Conservation (phyloP, 2,888 invertebrate genomes). For the Iselma pallidipennis region DNA sequence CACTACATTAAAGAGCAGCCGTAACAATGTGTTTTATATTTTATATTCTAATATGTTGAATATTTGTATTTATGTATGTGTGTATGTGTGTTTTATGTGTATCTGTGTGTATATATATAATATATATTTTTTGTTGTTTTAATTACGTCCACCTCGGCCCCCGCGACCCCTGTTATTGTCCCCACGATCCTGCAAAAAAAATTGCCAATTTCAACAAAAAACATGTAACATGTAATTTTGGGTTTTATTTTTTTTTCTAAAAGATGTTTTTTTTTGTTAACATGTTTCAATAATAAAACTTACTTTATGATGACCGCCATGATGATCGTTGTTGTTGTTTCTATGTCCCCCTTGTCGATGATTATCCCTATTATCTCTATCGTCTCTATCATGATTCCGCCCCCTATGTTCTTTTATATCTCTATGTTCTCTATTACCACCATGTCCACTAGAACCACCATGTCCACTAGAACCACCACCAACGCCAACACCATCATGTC, state of each 20-base stretch:
- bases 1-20: slow-evolving; percentile 50
- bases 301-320: slow-evolving; percentile 52
- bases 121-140: slow-evolving; percentile 24
- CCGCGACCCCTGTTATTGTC: slow-evolving; percentile 48
- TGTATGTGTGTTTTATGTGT: slow-evolving; percentile 1
- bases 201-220: not conserved
- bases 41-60: slow-evolving; percentile 29
- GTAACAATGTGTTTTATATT: slow-evolving; percentile 45
- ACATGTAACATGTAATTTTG: slow-evolving; percentile 1
- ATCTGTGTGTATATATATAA: not conserved
- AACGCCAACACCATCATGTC: too few relatives aligned
- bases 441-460: slow-evolving; percentile 33
- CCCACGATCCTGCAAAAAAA: slow-evolving; percentile 48
- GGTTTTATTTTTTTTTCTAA: not conserved
- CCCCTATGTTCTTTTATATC: slow-evolving; percentile 33
- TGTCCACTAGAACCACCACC: too few relatives aligned
- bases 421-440: slow-evolving; percentile 39
- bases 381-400: slow-evolving; percentile 25
- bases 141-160: slow-evolving; percentile 49
- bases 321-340: slow-evolving; percentile 48
- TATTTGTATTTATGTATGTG: slow-evolving; percentile 12
- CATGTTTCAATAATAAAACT: slow-evolving; percentile 5
- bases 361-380: slow-evolving; percentile 33
- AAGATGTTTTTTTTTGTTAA: not conserved
- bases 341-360: slow-evolving; percentile 46